These are phyloP conservation scores for Stomatorhinus ivindoensis DNA, from an alignment of 2,113 vertebrate genomes.

Conservation along the genomic window DNA sequence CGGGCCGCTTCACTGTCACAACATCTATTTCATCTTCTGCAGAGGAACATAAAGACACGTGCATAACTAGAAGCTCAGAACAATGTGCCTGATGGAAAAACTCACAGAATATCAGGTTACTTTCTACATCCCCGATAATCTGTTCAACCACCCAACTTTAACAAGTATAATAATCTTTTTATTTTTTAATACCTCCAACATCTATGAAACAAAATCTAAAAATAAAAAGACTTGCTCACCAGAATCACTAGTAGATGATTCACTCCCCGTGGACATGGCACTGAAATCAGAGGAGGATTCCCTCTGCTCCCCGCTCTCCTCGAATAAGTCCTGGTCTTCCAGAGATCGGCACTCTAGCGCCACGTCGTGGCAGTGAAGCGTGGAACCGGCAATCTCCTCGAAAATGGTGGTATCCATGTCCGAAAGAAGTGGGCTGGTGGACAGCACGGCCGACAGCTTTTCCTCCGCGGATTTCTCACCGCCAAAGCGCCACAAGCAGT, in stretches of 20 bases:
- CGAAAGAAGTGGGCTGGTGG: slow-evolving; percentile 60
- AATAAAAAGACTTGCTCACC: slow-evolving; percentile 45
- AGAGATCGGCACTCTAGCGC: slow-evolving; percentile 41
- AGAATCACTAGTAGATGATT: slow-evolving; percentile 59
- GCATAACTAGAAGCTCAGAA: background rate
- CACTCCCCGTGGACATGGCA: slow-evolving; percentile 46
- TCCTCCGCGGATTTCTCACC: slow-evolving; percentile 44
- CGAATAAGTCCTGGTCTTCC: slow-evolving; percentile 26
- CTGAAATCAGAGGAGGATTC: slow-evolving; percentile 59
- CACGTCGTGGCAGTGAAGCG: slow-evolving; percentile 48
- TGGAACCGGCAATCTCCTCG: slow-evolving; percentile 60
- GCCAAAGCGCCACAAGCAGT: slow-evolving; percentile 55
- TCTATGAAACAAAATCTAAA: background rate
- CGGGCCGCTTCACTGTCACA: slow-evolving; percentile 53
- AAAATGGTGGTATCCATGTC: slow-evolving; percentile 65
- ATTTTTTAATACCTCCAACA: background rate
- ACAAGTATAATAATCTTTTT: background rate
- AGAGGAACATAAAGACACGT: background rate
- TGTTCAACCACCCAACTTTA: background rate
- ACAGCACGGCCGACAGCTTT: slow-evolving; percentile 50
- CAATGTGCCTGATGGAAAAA: background rate
- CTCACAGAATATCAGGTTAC: background rate
- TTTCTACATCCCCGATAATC: background rate
- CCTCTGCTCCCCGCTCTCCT: slow-evolving; percentile 42
- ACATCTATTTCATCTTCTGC: slow-evolving; percentile 72